Base-by-base conservation (phyloP, 2,797 vertebrate species). In the Sitta carolinensis region DNA sequence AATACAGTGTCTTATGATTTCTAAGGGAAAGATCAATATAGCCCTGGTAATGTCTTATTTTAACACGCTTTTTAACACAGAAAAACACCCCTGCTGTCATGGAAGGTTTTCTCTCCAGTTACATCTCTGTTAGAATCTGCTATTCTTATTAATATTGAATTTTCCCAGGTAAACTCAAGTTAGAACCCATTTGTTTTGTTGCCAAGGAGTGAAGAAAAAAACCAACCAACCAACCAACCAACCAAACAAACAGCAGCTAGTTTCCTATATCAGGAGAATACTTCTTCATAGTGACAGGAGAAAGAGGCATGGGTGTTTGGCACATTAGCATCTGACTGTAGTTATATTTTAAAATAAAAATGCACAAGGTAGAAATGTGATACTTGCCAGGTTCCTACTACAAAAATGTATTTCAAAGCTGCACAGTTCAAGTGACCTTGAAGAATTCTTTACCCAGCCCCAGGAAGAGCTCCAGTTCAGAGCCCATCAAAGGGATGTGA, bases 321-420 rank as follows among this genome's bases (percentile, higher is more conserved):
- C 72, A 61, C 61, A 77, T 82, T 87, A 87, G 50, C 59, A 87
- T 36, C 27, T 87, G 73, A 66, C 67, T 77, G 57, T 80, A 88
- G 59, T 72, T 90, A 52, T 87, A 86, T 89, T 91, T 95, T 75
- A 82, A 77, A 90, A 75, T 76, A 76, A 55, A 73, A 87, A 85
- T 90, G 38, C 47, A 63, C 22, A 86, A 68, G 27, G 17, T 66
- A 63, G 76, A 89, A 92, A 89, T 72, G 57, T 68, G 61, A 70
- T 80, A 67, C 52, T 81, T 94, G 68, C 78, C 72, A 74, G 22
- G 21, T 84, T 92, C 36, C 61, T 84, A 66, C 79, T 79, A 57
- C 20, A 79, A 87, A 86, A 77, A 13, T 85, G 52, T 95, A 77
- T 93, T 85, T 94, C 87, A 90, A 87, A 92, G 58, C 50, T 85